Percentiles rank a stretch among this genome's conserved stretches.
Conservation (phyloP, 1,140 invertebrate species). For the Achroia grisella region DNA sequence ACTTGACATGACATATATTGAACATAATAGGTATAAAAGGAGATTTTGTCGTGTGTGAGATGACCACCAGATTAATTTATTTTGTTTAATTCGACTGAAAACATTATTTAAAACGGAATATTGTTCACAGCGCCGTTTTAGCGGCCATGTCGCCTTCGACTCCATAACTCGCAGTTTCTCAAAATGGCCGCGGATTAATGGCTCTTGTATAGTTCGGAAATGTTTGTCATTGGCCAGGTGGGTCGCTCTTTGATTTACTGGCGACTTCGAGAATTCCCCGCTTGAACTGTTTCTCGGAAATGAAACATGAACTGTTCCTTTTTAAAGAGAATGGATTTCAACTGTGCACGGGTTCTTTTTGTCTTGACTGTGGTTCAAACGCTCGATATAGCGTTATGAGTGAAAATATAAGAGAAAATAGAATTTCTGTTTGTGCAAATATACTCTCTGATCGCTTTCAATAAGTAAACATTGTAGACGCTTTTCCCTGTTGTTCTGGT, state of each 20-base stretch:
- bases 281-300: not conserved
- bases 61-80: too few species aligned
- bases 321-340: not conserved
- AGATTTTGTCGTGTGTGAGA: too few species aligned
- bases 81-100: too few species aligned
- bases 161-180: slow-evolving; percentile 10
- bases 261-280: not conserved
- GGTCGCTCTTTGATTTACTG: slow-evolving; percentile 15
- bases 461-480: too few species aligned
- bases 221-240: slow-evolving; percentile 33
- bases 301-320: slow-evolving; percentile 7
- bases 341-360: not conserved
- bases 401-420: too few species aligned
- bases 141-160: not conserved
- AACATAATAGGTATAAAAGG: too few species aligned
- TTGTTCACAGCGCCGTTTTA: not conserved
- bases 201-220: slow-evolving; percentile 31
- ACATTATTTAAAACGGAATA: too few species aligned
- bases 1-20: too few species aligned
- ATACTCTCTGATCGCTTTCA: too few species aligned
- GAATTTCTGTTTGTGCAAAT: too few species aligned
- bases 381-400: too few species aligned
- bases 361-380: not conserved
- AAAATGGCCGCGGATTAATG: slow-evolving; percentile 20
- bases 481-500: too few species aligned